These are phyloP conservation scores for Jaculus jaculus DNA, from an alignment of 2,113 vertebrate genomes.

Conservation along the genomic window DNA sequence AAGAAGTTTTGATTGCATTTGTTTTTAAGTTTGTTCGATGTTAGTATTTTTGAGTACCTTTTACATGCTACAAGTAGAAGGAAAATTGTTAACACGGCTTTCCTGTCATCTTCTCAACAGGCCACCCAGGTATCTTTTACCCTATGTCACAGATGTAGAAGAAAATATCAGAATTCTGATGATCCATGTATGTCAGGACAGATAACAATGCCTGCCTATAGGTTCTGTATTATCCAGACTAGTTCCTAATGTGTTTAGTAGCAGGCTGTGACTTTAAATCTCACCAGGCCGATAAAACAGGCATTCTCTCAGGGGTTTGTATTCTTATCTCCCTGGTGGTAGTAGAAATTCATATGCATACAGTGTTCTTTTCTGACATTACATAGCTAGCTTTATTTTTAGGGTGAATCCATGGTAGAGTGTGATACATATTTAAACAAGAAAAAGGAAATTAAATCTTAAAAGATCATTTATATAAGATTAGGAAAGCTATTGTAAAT, in stretches of 20 bases:
- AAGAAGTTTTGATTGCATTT: background rate
- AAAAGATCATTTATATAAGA: slow-evolving; percentile 73
- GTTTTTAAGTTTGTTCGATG: background rate
- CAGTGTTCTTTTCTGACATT: slow-evolving; percentile 60
- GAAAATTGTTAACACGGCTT: background rate
- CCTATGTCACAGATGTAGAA: background rate
- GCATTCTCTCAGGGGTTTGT: slow-evolving; percentile 5
- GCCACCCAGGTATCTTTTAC: background rate
- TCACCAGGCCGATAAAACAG: slow-evolving; percentile 15
- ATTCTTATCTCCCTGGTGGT: background rate
- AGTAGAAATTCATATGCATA: background rate
- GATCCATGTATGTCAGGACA: background rate
- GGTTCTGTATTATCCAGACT: background rate
- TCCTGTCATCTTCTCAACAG: background rate
- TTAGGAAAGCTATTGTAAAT: slow-evolving; percentile 51
- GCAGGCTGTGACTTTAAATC: slow-evolving; percentile 25
- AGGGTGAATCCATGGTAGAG: slow-evolving; percentile 52
- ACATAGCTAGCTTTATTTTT: slow-evolving; percentile 57
- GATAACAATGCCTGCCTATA: background rate
- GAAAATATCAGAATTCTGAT: background rate
- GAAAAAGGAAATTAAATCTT: slow-evolving; percentile 75
- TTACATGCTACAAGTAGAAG: background rate
- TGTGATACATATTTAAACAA: slow-evolving; percentile 68
- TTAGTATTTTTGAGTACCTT: background rate
- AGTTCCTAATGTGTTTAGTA: slow-evolving; percentile 3